phyloP scores from a whole-genome alignment of 2,888 invertebrate species.

The Beris morrisii region DNA sequence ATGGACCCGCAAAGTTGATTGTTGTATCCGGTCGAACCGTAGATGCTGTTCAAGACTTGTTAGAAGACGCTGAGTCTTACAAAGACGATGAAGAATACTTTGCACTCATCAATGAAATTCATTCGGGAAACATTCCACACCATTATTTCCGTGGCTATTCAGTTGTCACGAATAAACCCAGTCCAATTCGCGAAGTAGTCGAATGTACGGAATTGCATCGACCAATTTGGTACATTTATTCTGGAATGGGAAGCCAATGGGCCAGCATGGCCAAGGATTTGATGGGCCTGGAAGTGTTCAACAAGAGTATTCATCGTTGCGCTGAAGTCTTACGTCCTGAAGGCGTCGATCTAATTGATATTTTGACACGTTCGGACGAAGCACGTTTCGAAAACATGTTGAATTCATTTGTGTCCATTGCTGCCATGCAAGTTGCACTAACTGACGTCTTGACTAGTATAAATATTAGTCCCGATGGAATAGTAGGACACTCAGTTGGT shows the following conservation, averaged over 20 bases:
- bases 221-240: conserved; percentile 93
- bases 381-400: conserved; percentile 81
- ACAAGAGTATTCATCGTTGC: conserved; percentile 73
- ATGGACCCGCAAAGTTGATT: conserved; percentile 68
- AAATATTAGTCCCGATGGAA: conserved; percentile 87
- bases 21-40: conserved; percentile 84
- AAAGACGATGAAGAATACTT: conserved; percentile 73
- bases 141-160: conserved; percentile 83
- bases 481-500: conserved; percentile 85
- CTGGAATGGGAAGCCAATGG: conserved; percentile 99
- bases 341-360: conserved; percentile 77
- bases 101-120: conserved; percentile 75
- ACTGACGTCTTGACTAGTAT: conserved; percentile 79
- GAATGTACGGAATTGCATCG: conserved; percentile 64
- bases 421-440: conserved; percentile 94
- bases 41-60: conserved; percentile 69
- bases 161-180: conserved; percentile 64
- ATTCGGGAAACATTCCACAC: conserved; percentile 69
- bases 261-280: conserved; percentile 90
- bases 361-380: conserved; percentile 76
- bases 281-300: conserved; percentile 80
- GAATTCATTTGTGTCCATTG: conserved; percentile 90
- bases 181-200: conserved; percentile 58
- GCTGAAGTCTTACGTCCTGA: conserved; percentile 76
- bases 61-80: conserved; percentile 65